A percentile compares a stretch with the other conserved stretches of the same genome.
Conservation (phyloP, 30 jellyfish, hydroid and myxozoan genomes). For the Sanderia malayensis region DNA sequence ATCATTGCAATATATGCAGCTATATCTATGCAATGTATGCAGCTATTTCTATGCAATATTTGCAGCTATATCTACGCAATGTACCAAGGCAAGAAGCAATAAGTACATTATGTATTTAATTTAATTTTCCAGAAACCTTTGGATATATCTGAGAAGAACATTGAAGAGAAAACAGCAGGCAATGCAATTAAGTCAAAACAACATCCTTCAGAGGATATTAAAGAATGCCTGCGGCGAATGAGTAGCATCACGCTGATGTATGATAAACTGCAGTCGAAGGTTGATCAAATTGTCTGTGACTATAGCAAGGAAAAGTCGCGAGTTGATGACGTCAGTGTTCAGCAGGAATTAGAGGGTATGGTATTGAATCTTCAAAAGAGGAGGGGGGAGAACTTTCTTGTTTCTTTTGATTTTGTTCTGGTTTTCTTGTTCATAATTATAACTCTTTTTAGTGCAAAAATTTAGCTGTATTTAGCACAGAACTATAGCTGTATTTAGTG, state of each 20-base stretch:
- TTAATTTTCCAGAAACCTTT: no score
- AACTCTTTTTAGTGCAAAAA: no score
- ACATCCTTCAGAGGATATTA: constrained; percentile 30
- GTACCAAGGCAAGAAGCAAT: no score
- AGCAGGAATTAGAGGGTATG: background rate
- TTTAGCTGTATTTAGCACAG: no score
- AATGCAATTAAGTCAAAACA: background rate
- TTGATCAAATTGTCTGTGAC: background rate
- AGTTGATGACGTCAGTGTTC: background rate
- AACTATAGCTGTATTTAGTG: no score
- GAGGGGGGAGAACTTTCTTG: background rate
- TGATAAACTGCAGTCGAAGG: constrained; percentile 10
- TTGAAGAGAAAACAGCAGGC: background rate
- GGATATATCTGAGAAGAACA: background rate
- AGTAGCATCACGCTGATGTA: constrained; percentile 3
- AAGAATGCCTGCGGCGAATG: constrained; percentile 15
- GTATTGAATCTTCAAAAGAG: constrained; percentile 1
- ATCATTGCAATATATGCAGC: no score
- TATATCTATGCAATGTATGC: no score
- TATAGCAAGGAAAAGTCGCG: no score
- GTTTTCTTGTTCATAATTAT: no score
- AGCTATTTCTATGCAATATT: no score
- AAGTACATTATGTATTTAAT: no score
- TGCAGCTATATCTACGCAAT: no score
- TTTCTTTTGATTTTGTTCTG: background rate